Conservation (phyloP, 2,797 vertebrate genomes). For the Erethizon dorsatum region DNA sequence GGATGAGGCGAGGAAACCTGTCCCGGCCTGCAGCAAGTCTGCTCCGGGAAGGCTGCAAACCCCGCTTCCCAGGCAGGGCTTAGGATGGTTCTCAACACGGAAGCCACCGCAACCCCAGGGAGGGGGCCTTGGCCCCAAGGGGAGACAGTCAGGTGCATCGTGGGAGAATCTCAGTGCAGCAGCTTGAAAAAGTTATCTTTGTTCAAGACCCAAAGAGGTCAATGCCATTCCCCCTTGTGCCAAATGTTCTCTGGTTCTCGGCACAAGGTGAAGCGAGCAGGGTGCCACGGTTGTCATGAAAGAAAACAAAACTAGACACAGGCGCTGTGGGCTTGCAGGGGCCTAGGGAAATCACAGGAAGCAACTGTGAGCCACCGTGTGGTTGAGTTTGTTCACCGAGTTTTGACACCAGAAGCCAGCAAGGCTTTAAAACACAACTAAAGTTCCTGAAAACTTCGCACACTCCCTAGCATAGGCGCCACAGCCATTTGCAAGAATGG, state of each 20-base stretch:
- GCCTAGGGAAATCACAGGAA: not conserved
- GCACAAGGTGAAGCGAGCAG: fast-evolving
- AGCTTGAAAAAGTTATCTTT: not conserved
- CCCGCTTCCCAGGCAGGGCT: not conserved
- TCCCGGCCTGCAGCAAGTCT: not conserved
- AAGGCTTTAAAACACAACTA: not conserved
- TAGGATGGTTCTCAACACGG: not conserved
- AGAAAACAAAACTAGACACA: not conserved
- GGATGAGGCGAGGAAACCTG: too few relatives aligned
- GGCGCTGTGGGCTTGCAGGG: fast-evolving
- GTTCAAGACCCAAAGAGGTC: not conserved
- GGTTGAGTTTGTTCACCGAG: not conserved
- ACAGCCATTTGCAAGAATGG: not conserved
- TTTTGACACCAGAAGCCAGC: not conserved
- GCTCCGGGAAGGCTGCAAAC: not conserved
- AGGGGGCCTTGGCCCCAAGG: not conserved
- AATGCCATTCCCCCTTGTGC: fast-evolving
- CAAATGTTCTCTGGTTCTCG: not conserved
- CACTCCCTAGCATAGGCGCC: fast-evolving
- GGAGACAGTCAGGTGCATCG: not conserved
- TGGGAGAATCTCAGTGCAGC: not conserved
- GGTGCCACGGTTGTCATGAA: not conserved
- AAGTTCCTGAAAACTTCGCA: not conserved
- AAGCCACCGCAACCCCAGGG: not conserved
- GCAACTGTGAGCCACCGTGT: fast-evolving